Conservation (phyloP, 2,888 invertebrate species). For the Netelia inedita region DNA sequence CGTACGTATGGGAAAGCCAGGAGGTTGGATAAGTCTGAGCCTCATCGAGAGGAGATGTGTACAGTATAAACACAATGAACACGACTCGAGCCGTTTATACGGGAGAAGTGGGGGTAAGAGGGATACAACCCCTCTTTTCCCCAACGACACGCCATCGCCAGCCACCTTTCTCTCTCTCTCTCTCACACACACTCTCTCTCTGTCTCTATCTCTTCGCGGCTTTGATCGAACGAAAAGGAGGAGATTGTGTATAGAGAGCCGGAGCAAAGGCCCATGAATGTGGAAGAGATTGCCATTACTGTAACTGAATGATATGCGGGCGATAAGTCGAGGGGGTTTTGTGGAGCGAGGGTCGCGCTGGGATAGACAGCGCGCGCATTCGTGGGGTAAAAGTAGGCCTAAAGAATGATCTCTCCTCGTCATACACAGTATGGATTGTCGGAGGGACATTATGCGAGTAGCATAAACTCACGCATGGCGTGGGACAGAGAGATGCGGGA, state of each 20-base stretch:
- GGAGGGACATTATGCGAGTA: conserved; percentile 1
- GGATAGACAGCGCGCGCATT: neutral
- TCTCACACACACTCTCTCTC: neutral
- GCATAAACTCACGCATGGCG: neutral
- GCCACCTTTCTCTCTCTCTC: neutral
- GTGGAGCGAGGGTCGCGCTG: too few species aligned
- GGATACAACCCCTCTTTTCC: too few species aligned
- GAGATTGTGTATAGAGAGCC: conserved; percentile 13
- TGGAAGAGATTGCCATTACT: conserved; percentile 58
- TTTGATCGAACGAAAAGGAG: conserved; percentile 57
- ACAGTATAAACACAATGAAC: conserved; percentile 28
- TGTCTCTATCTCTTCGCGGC: conserved; percentile 25
- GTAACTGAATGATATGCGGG: conserved; percentile 57
- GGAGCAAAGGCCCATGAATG: conserved; percentile 53
- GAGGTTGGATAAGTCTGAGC: conserved; percentile 3
- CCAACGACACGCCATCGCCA: neutral
- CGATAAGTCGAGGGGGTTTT: conserved; percentile 15
- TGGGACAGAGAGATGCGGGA: neutral
- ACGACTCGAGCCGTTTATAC: too few species aligned
- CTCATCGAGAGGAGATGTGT: neutral
- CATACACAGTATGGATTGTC: neutral
- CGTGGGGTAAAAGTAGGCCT: conserved; percentile 1
- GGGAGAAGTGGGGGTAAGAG: too few species aligned
- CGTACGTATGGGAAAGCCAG: neutral
- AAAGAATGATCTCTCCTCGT: conserved; percentile 13